Base-by-base conservation (phyloP, 2,888 invertebrate genomes). In the Nomada fabriciana region DNA sequence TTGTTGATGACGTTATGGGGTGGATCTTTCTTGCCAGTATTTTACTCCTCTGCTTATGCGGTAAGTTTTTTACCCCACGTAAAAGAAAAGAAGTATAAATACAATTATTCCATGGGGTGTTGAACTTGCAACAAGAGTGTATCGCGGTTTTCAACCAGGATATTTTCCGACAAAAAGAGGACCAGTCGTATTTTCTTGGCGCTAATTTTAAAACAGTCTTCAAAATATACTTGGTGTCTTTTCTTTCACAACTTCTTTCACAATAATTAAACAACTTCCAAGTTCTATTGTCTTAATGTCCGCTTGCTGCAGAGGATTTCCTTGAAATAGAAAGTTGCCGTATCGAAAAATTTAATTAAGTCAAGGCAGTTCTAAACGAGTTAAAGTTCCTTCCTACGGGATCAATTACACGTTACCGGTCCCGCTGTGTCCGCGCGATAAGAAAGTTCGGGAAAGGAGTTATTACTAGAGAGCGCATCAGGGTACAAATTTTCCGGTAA, bases 1-100 rank as follows among this genome's bases (percentile, higher is more conserved):
- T 90, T 94, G 94, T 93, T 94, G 94, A 94, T 93, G 93, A 92
- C 93, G 94, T 93, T 91, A 94, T 94, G 94, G 94, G 94, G 94
- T 94, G 94, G 94, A 94, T 94, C 90, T 91, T 94, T 87, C 92
- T 94, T 88, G 92, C 93, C 89, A 92, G 93, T 91, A 92, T 94
- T 88, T 91, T 94, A 91, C 93, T 94, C 92, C 93, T 93, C 92
- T 94, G 91, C 91, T 94, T 91, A 93, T 93, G 89, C 90, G 94
- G 89, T 93, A 94, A 92, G 94, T 76, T 9, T 76, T 76, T 73
- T 13, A 52, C 20, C 29, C 59, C 10, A 1, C 2, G 10, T 20
- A n/a, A 10, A 10, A 53, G 11, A 11, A 0, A 18, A 18, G 5
- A 53, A 18, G 15, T 53, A 53, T n/a, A 61, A n/a, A 2, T 15